Conservation (phyloP, 2,113 vertebrate species). For the Anoplopoma fimbria region DNA sequence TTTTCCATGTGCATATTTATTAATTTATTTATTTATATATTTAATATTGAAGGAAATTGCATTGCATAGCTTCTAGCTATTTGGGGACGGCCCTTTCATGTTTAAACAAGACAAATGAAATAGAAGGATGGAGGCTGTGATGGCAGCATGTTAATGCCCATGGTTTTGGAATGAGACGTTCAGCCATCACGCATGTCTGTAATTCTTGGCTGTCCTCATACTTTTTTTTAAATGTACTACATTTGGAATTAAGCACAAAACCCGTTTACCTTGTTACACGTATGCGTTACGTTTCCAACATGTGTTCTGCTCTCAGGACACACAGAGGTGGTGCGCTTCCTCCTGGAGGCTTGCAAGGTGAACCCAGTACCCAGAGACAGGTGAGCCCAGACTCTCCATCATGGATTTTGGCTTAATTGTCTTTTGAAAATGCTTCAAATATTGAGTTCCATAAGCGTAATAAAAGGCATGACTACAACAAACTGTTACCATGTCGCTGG, state of each 20-base stretch:
- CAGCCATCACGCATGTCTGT: not conserved
- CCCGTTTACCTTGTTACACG: not conserved
- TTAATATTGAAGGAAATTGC: not conserved
- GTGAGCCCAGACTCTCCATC: constrained; percentile 74
- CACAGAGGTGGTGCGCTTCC: constrained; percentile 94
- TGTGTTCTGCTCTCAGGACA: constrained; percentile 85
- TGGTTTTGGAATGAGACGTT: not conserved
- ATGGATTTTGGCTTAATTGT: not conserved
- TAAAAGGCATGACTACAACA: not conserved
- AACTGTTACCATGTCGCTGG: not conserved
- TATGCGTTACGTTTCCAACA: not conserved
- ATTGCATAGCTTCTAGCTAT: not conserved
- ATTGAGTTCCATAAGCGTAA: not conserved
- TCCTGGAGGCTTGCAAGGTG: constrained; percentile 96
- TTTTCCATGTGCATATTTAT: not conserved
- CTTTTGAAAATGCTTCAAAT: not conserved
- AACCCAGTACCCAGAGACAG: constrained; percentile 96
- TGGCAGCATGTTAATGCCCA: too few species aligned
- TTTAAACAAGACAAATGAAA: not conserved
- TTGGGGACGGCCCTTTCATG: too few species aligned
- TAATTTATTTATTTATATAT: not conserved
- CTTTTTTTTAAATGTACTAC: not conserved
- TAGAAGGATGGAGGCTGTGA: not conserved
- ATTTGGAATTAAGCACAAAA: not conserved
- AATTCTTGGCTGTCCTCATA: not conserved